Percentiles rank a stretch among this genome's conserved stretches.
Conservation (phyloP, 53 echinoderm and acorn worm genomes). For the Astropecten irregularis region DNA sequence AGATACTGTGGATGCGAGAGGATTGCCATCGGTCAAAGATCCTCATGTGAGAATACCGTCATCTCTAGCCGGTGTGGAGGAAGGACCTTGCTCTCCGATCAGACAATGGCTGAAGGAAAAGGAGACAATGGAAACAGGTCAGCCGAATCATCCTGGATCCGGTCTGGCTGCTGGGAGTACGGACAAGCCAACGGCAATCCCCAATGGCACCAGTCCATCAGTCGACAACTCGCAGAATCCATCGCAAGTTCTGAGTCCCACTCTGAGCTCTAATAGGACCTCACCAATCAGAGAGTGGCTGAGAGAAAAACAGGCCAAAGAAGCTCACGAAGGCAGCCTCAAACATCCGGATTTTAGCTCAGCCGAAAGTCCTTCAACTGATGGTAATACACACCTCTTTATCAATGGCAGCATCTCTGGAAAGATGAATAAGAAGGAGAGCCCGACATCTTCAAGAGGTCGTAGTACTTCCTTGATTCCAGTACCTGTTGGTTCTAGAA, state of each 20-base stretch:
- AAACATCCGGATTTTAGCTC: neutral
- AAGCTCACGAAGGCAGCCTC: neutral
- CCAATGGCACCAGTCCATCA: neutral
- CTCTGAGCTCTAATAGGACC: constrained; percentile 4
- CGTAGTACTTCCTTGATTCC: constrained; percentile 7
- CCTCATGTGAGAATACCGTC: constrained; percentile 4
- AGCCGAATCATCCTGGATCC: too few relatives aligned
- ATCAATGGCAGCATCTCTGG: neutral
- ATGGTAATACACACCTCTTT: too few relatives aligned
- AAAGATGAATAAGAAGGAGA: neutral
- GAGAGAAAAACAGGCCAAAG: constrained; percentile 3
- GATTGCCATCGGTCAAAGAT: neutral
- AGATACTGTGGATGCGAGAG: neutral
- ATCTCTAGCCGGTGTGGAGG: neutral
- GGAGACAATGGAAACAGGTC: constrained; percentile 9
- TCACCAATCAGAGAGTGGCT: constrained; percentile 28
- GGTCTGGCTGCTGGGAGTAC: too few relatives aligned
- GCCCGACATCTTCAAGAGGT: neutral
- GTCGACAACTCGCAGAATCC: neutral
- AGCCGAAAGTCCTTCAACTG: neutral
- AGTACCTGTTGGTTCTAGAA: neutral
- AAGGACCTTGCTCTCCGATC: constrained; percentile 39
- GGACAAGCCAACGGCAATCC: neutral
- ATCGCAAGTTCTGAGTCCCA: neutral
- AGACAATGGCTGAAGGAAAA: constrained; percentile 43